Base-by-base conservation (phyloP, 2,888 invertebrate species). In the Drosophila kuntzei region DNA sequence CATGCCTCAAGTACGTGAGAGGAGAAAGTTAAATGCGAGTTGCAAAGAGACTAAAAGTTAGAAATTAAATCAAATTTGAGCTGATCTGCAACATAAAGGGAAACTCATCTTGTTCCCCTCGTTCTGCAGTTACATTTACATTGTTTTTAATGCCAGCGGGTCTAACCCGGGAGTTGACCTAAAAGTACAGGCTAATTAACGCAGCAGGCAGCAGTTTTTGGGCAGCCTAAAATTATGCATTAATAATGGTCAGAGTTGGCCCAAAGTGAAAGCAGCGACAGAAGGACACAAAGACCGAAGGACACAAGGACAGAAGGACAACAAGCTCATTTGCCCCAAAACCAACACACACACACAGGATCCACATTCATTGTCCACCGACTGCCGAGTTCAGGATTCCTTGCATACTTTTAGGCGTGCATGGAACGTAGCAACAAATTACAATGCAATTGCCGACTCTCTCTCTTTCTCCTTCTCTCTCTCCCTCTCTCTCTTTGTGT, bases 371-470 rank as follows among this genome's bases (percentile, higher is more conserved):
- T 49, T 65, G 55, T 60, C 32, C 53, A 25, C 5, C 36, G 50
- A 36, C 5, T 25, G 29, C 22, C 2, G 32, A 32, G 34, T 20
- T 11, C 57, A 60, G 55, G 58, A 69, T 69, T 71, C 71, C 49
- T 76, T 80, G 61, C 73, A 67, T 71, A 77, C 60, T 80, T 72
- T 78, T 61, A 51, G 65, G 47, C 29, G 46, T 54, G 36, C 58
- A 27, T 47, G 32, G 51, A 16, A 32, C 39, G 49, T 62, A 76
- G 58, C 76, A 73, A 71, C 80, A 86, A 84, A 86, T 80, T 84
- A 80, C 76, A 83, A 80, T 79, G 86, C 86, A 86, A 83, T 83
- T 86, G 81, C 51, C 29, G 27, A 29, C 49, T 39, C 27, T 41
- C 36, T 50, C 12, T 39, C 9, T n/a, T n/a, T n/a, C n/a, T n/a